A percentile compares a stretch with the other conserved stretches of the same genome.
These are phyloP conservation scores for Spongilla lacustris DNA, from an alignment of 37 sponge, comb jelly and placozoan genomes.

Conservation along the genomic window DNA sequence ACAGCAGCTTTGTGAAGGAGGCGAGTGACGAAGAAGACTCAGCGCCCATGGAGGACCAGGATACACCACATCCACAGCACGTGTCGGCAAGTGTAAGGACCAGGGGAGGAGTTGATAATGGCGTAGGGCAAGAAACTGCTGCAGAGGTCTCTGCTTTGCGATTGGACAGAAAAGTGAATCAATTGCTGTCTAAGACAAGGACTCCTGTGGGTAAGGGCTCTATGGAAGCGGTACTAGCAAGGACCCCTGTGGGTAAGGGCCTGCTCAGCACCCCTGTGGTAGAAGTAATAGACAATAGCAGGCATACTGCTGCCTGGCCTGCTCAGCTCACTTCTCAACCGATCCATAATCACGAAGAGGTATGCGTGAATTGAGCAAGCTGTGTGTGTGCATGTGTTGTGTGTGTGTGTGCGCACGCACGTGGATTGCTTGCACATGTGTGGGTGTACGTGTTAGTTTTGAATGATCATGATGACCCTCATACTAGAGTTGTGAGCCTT, in stretches of 20 bases:
- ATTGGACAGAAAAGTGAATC: background rate
- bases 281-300: background rate
- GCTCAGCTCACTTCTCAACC: background rate
- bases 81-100: background rate
- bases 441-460: background rate
- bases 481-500: background rate
- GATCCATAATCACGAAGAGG: background rate
- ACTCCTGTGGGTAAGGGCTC: background rate
- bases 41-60: background rate
- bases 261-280: background rate
- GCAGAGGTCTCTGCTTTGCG: background rate
- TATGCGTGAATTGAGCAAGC: too few relatives aligned
- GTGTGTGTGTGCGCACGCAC: slow-evolving; percentile 1
- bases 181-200: background rate
- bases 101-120: background rate
- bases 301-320: background rate
- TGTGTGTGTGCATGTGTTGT: background rate
- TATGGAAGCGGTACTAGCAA: too few relatives aligned
- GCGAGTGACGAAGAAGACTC: background rate
- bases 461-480: background rate
- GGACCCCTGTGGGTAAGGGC: background rate
- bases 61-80: background rate
- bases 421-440: too few relatives aligned
- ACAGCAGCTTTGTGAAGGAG: background rate
- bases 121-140: background rate